A percentile compares a stretch with the other conserved stretches of the same genome.
Evolutionary conservation across 2,888 invertebrate species (phyloP).

Genomic region (Bedellia somnulentella): DNA sequence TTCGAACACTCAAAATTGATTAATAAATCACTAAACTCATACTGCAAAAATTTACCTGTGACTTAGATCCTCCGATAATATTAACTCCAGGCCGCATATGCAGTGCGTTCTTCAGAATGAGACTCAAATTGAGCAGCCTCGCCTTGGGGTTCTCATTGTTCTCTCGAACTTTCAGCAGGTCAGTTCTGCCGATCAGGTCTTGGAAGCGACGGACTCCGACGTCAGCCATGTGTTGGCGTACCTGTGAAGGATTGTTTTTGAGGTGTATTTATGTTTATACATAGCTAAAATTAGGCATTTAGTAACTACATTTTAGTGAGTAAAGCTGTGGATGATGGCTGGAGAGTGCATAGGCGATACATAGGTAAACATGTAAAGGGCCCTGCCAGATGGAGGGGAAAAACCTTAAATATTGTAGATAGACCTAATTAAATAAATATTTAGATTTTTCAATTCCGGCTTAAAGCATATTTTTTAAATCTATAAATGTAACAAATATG

Average conservation of each 20-base stretch:
- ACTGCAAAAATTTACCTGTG: constrained; percentile 58
- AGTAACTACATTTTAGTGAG: too few species aligned
- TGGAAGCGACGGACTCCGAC: constrained; percentile 87
- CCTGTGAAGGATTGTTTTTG: constrained; percentile 62
- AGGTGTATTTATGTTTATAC: too few species aligned
- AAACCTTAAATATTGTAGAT: too few species aligned
- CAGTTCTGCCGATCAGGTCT: constrained; percentile 90
- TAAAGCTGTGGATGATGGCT: too few species aligned
- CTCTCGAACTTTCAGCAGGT: constrained; percentile 78
- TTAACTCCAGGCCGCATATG: constrained; percentile 88
- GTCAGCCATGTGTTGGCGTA: constrained; percentile 87
- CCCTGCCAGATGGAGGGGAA: too few species aligned
- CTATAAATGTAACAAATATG: too few species aligned
- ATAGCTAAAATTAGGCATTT: too few species aligned
- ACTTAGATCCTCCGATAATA: constrained; percentile 85
- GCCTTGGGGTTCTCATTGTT: constrained; percentile 77
- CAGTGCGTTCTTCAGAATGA: constrained; percentile 86
- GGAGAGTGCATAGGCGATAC: too few species aligned
- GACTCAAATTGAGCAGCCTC: constrained; percentile 78
- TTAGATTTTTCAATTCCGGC: too few species aligned
- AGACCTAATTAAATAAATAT: too few species aligned
- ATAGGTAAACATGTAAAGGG: too few species aligned
- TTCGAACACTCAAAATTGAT: neutral
- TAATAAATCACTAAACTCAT: neutral
- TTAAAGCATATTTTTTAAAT: too few species aligned